Evolutionary conservation across 1,140 invertebrate genomes (phyloP), one percentile per base, ranked within the genome.

Genomic region (Paracyclopina nana): DNA sequence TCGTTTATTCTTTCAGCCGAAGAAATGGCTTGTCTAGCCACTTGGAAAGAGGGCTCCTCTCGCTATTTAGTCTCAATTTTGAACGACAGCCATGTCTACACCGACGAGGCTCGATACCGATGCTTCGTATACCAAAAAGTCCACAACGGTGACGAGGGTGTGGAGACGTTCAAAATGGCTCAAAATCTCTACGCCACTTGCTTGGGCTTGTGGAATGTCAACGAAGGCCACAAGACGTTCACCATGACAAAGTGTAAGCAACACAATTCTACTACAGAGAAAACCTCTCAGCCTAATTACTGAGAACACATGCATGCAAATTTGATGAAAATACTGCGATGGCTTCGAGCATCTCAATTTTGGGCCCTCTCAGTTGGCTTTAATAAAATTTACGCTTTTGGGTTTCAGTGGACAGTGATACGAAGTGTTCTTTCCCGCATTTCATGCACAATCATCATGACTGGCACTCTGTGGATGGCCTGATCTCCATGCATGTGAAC

Each of bases 41-140:
- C 76, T 31, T 88, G 83, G 83, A 86, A 84, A 63, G 83, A 87
- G 61, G 82, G 82, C 8, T 82, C 80, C 58, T 80, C 79, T 48
- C 70, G 79, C 38, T 88, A 85, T 64, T 70, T 87, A 51, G 81
- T 87, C 8, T 40, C 46, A 24, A 14, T 18, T 14, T 12, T 52
- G 11, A 43, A 44, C 28, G 16, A 40, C 16, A 44, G 34, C 31
- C 40, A 52, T 29, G 27, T 52, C 38, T 52, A 52, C 28, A 52
- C 50, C 12, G 50, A 52, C 30, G 28, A 52, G 24, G 14, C 16
- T 12, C 31, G 40, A 26, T 52, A 52, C 31, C 16, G 50, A 44
- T 52, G 50, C 38, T 52, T 52, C 43, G 50, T 52, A 12, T 52
- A 52, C 40, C 38, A 52, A 45, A 24, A 28, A 24, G 24, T 28